phyloP scores from a whole-genome alignment of 2,113 vertebrate species.

The Silurus asotus region DNA sequence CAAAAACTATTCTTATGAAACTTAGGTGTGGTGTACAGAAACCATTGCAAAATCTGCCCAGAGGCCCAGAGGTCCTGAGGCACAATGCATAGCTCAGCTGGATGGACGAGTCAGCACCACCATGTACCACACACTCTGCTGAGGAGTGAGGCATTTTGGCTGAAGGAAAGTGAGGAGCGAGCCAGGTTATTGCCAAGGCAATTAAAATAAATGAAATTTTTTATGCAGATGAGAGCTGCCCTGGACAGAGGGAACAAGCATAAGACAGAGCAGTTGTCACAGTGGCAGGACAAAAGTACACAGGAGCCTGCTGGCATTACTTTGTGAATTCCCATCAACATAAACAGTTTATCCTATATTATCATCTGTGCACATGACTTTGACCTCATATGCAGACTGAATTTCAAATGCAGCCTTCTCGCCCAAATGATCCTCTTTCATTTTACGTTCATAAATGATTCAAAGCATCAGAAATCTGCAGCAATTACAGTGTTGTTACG shows the following conservation, averaged over 20 bases:
- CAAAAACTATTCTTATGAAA: constrained; percentile 11
- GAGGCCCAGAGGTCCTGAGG: constrained; percentile 12
- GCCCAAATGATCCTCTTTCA: constrained; percentile 5
- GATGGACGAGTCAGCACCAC: constrained; percentile 19
- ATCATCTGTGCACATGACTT: constrained; percentile 37
- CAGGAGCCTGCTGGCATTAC: constrained; percentile 28
- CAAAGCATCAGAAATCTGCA: constrained; percentile 16
- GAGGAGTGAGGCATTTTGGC: constrained; percentile 14
- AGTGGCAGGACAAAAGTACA: constrained; percentile 17
- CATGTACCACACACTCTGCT: constrained; percentile 13
- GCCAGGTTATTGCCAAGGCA: constrained; percentile 46
- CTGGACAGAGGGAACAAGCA: constrained; percentile 26
- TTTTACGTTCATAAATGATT: neutral
- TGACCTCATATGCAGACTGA: constrained; percentile 37
- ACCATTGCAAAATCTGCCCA: neutral
- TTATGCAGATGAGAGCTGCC: constrained; percentile 45
- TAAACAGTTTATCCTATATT: constrained; percentile 42
- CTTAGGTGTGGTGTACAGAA: constrained; percentile 1
- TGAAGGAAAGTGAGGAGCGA: constrained; percentile 37
- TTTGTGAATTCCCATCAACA: constrained; percentile 41
- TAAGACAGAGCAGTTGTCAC: constrained; percentile 30
- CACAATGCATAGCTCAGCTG: constrained; percentile 31
- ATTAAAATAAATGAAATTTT: constrained; percentile 54
- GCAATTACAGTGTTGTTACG: neutral
- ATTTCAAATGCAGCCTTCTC: constrained; percentile 9